Evolutionary conservation across 2,113 vertebrate genomes (phyloP).

Genomic region (Salvelinus alpinus): DNA sequence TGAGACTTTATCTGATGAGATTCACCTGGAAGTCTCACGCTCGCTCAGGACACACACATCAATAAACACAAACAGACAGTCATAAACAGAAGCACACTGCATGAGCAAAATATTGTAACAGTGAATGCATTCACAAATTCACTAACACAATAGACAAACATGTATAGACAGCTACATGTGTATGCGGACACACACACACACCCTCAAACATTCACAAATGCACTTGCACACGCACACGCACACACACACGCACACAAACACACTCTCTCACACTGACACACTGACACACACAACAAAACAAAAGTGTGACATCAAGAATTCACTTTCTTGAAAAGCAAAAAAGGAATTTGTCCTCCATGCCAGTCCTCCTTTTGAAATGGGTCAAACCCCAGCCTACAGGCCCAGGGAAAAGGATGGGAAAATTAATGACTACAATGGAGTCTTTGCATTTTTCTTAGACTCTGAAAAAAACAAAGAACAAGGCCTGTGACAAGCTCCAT

Average conservation of each 20-base stretch:
- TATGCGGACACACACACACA: slow-evolving; percentile 22
- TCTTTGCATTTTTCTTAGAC: slow-evolving; percentile 94
- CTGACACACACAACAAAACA: slow-evolving; percentile 32
- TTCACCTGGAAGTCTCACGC: slow-evolving; percentile 63
- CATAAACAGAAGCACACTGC: slow-evolving; percentile 9
- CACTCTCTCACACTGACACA: slow-evolving; percentile 21
- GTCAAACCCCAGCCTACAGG: slow-evolving; percentile 85
- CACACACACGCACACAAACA: slow-evolving; percentile 52
- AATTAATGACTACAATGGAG: slow-evolving; percentile 98
- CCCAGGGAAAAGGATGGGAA: slow-evolving; percentile 92
- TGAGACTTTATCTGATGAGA: slow-evolving; percentile 85
- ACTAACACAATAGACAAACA: not conserved
- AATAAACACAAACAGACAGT: slow-evolving; percentile 22
- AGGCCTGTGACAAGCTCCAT: slow-evolving; percentile 98
- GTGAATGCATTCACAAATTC: slow-evolving; percentile 15
- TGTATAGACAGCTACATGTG: not conserved
- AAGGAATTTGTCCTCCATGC: slow-evolving; percentile 77
- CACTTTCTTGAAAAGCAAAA: slow-evolving; percentile 73
- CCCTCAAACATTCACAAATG: slow-evolving; percentile 49
- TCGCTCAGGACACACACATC: slow-evolving; percentile 16
- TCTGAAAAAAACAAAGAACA: slow-evolving; percentile 86
- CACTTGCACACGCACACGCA: slow-evolving; percentile 25
- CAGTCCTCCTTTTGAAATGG: slow-evolving; percentile 81
- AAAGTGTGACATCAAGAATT: slow-evolving; percentile 73
- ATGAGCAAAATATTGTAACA: too few relatives aligned